Conservation (phyloP, 2,113 vertebrate species). For the Tapirus terrestris region DNA sequence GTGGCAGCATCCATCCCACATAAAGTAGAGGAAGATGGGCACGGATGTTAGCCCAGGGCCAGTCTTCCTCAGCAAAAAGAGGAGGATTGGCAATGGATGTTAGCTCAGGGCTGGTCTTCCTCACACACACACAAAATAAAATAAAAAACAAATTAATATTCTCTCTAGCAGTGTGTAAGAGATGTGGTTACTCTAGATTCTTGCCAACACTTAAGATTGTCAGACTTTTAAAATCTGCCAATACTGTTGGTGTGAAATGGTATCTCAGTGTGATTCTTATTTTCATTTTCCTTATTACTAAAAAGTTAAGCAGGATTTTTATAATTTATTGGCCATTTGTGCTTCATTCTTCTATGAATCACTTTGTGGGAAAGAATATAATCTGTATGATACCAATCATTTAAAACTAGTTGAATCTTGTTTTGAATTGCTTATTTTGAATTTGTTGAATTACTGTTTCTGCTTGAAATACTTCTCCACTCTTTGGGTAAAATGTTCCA, state of each 20-base stretch:
- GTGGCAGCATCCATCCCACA: too few relatives aligned
- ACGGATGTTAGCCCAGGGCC: too few relatives aligned
- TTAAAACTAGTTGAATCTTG: neutral
- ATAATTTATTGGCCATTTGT: neutral
- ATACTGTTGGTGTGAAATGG: neutral
- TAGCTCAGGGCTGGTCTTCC: too few relatives aligned
- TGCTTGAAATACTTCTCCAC: neutral
- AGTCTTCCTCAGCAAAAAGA: too few relatives aligned
- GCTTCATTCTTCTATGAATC: neutral
- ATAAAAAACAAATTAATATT: neutral
- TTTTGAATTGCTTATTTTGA: neutral
- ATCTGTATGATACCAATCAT: neutral
- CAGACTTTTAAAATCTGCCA: neutral
- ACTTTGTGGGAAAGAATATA: neutral
- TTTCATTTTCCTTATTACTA: neutral
- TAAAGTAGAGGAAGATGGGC: too few relatives aligned
- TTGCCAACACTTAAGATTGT: neutral
- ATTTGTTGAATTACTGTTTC: neutral
- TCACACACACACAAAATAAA: too few relatives aligned
- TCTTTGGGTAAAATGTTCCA: neutral
- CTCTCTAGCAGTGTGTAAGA: neutral
- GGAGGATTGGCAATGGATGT: too few relatives aligned
- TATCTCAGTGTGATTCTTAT: neutral
- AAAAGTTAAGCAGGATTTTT: neutral
- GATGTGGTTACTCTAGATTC: neutral